Evolutionary conservation across 2,888 invertebrate species (phyloP), one percentile per base, ranked within the genome.

Genomic region (Augiades crinisus): DNA sequence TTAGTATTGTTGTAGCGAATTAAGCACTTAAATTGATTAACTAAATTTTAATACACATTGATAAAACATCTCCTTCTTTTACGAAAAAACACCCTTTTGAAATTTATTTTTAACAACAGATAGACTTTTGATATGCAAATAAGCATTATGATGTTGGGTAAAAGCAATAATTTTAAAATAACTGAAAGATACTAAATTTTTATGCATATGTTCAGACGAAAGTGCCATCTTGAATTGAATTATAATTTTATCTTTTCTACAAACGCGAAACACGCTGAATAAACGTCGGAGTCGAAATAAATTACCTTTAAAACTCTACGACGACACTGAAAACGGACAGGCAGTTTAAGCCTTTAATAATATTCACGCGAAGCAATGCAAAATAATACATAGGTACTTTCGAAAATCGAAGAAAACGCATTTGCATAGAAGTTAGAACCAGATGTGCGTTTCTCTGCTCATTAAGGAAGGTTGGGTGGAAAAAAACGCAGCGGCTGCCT

Each of bases 381-480:
- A 43, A 36, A 37, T 49, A 47, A 38, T 58, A 57, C 58, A 54
- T 58, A 69, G 77, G n/a, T n/a, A n/a, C n/a, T 78, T 81, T 80
- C 78, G 78, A 78, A 82, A 76, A 80, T 72, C 71, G 73, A 80
- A 78, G 78, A 81, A 81, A 84, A 78, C 75, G 64, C 66, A 79
- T 78, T 82, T 75, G 78, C 80, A 80, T 82, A 83, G 75, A 76
- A 75, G 78, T 76, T 77, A 70, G 74, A 70, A 66, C 68, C 64
- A 61, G 58, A 56, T 62, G 57, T 59, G 59, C 65, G 72, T 85
- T 86, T 86, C 83, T 78, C 76, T 70, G 61, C 84, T 86, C 76
- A 82, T 82, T 86, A 87, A 74, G 84, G 69, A 60, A 68, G 65
- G 65, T 65, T 64, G 65, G 58, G 60, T 59, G 55, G 59, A 62